Base-by-base conservation (phyloP, 2,888 invertebrate genomes). In the Phengaris arion region DNA sequence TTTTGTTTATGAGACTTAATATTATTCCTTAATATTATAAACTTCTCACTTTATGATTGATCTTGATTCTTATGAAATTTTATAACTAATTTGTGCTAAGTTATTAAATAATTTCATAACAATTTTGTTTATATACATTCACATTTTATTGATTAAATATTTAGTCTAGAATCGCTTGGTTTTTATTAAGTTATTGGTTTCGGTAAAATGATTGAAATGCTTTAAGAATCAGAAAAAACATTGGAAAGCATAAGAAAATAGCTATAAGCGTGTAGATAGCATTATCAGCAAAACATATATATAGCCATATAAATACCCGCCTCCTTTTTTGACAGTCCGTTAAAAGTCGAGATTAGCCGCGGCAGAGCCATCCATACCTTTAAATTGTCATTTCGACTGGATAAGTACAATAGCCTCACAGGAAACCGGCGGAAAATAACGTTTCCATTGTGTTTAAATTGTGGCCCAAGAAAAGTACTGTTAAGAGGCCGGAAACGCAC, bases 1-100 rank as follows among this genome's bases (percentile, higher is more conserved):
- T 77, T 79, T 78, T 80, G 79, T 79, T 79, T 79, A 80, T 79
- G 70, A 70, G 57, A 70, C 48, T 75, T 57, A 59, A 75, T 59
- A 75, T 51, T 35, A 57, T 75, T 70, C 48, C 73, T 74, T 75
- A 59, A 54, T 73, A 75, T 55, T 68, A 54, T 52, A 54, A 68
- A 68, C 74, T 59, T 70, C 76, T 75, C 74, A 69, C 75, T 68
- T 57, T 68, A 52, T 72, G 72, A 72, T 72, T 72, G 72, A 72
- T 72, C 51, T 52, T 2, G 12, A 13, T 72, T 64, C 64, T 35
- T 35, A 64, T 35, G 64, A 35, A 64, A 64, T 12, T 64, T 9
- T 12, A 13, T 64, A 64, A 64, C 12, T 2, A 64, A 35, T 35
- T 64, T 35, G 10, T 13, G 15, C 22, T 22, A 64, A 35, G 64